Percentiles rank a stretch among this genome's conserved stretches.
Conservation (phyloP, 2,113 vertebrate species). For the Salvator merianae region DNA sequence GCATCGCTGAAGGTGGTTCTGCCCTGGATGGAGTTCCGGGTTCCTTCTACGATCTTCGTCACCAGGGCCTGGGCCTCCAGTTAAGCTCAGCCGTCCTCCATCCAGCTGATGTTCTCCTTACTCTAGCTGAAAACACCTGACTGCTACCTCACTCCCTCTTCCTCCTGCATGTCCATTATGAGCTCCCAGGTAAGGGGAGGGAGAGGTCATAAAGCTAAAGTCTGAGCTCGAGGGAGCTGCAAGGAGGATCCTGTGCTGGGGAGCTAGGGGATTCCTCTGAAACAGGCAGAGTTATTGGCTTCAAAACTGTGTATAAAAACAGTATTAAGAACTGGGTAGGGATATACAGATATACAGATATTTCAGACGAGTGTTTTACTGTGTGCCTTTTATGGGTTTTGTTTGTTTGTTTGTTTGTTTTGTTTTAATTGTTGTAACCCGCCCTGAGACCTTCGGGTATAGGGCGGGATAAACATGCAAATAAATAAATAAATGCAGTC, state of each 20-base stretch:
- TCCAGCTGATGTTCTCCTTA: neutral
- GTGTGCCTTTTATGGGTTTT: too few relatives aligned
- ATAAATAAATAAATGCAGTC: too few relatives aligned
- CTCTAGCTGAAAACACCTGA: neutral
- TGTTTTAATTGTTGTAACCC: too few relatives aligned
- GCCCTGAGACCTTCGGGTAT: too few relatives aligned
- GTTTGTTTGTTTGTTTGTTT: too few relatives aligned
- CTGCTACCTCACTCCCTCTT: neutral
- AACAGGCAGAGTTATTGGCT: too few relatives aligned
- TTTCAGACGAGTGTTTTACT: too few relatives aligned
- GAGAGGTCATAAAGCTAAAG: neutral
- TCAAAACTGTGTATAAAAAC: too few relatives aligned
- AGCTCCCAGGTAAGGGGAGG: neutral
- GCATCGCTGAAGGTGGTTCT: neutral
- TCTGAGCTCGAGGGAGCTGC: neutral
- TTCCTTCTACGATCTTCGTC: neutral
- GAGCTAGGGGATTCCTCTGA: neutral
- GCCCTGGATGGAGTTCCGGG: too few relatives aligned
- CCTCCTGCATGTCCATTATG: neutral
- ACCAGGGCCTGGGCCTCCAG: neutral
- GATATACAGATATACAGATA: too few relatives aligned
- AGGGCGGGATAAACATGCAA: too few relatives aligned
- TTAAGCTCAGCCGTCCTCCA: neutral
- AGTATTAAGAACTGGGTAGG: too few relatives aligned
- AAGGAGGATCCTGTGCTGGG: neutral